Evolutionary conservation across 1,140 invertebrate genomes (phyloP).

Genomic region (Aleiodes sp.): DNA sequence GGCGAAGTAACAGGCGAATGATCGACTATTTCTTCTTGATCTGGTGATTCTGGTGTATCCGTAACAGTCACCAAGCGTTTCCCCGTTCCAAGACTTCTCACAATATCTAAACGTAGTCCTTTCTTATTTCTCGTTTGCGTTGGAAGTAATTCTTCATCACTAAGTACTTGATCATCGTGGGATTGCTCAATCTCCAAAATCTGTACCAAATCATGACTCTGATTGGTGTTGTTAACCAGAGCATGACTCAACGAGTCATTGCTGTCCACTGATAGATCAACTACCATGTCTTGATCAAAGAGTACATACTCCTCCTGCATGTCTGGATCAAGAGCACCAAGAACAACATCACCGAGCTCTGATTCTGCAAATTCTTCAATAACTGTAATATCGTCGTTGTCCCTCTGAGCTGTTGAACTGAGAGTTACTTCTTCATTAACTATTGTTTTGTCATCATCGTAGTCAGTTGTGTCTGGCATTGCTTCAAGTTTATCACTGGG

Average conservation of each 20-base stretch:
- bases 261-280: constrained; percentile 69
- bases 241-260: constrained; percentile 69
- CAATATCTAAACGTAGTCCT: constrained; percentile 54
- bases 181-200: constrained; percentile 62
- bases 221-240: constrained; percentile 57
- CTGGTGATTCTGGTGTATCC: constrained; percentile 68
- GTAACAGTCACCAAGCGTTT: constrained; percentile 57
- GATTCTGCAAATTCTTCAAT: constrained; percentile 69
- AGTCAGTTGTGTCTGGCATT: constrained; percentile 69
- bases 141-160: constrained; percentile 54
- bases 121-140: constrained; percentile 57
- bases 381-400: constrained; percentile 69
- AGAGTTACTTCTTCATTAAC: constrained; percentile 70
- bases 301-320: constrained; percentile 71
- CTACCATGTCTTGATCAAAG: constrained; percentile 71
- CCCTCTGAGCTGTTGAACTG: constrained; percentile 68
- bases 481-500: constrained; percentile 56
- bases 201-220: constrained; percentile 59
- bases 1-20: constrained; percentile 58
- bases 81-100: constrained; percentile 50
- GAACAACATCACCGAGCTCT: constrained; percentile 67
- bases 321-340: constrained; percentile 69
- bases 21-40: constrained; percentile 65
- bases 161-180: constrained; percentile 54
- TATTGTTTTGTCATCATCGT: constrained; percentile 70